Evolutionary conservation across 1,140 invertebrate genomes (phyloP).

Genomic region (Papilio glaucus): DNA sequence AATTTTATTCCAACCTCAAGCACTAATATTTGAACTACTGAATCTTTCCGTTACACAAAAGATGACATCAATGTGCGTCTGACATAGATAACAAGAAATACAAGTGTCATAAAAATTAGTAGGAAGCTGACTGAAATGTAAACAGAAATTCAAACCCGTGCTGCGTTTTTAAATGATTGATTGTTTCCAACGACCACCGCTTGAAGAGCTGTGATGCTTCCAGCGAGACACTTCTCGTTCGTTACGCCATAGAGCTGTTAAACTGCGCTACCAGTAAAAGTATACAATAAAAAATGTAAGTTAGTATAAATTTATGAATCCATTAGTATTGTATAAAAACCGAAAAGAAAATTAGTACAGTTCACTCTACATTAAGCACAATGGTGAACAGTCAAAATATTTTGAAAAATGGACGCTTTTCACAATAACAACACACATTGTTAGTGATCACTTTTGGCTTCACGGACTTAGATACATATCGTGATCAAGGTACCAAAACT

Average conservation of each 20-base stretch:
- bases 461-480: no score
- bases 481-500: no score
- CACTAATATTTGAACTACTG: background rate
- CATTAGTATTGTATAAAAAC: no score
- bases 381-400: no score
- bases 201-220: background rate
- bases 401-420: no score
- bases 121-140: background rate
- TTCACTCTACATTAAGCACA: no score
- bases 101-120: background rate
- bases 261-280: background rate
- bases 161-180: conserved; percentile 11
- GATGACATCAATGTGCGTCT: background rate
- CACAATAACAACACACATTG: no score
- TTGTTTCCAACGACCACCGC: background rate
- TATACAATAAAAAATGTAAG: background rate
- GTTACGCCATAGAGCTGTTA: background rate
- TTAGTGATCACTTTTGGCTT: no score
- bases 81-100: background rate
- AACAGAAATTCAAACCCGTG: conserved; percentile 1
- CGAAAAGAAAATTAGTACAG: no score
- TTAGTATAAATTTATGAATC: background rate
- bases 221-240: background rate
- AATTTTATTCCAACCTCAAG: background rate
- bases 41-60: background rate